Conservation (phyloP, 1,140 invertebrate genomes). For the Colletes latitarsis region DNA sequence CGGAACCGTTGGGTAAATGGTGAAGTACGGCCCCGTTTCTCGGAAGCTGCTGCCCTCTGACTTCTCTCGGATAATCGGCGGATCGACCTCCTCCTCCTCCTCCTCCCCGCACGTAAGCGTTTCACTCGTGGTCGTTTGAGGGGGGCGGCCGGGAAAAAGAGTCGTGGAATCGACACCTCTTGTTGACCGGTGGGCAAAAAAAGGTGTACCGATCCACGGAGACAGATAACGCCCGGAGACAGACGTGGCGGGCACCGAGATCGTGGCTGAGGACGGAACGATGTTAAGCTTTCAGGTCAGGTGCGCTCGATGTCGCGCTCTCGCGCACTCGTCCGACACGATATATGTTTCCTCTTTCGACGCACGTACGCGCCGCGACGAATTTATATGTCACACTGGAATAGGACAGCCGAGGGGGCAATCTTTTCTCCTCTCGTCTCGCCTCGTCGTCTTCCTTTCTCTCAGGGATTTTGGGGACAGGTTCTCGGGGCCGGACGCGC, state of each 20-base stretch:
- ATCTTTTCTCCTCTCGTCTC: conserved; percentile 52
- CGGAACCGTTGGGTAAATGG: conserved; percentile 33
- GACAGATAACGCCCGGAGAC: conserved; percentile 57
- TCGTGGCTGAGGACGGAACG: conserved; percentile 28
- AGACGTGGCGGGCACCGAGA: conserved; percentile 47
- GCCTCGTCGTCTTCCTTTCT: conserved; percentile 24
- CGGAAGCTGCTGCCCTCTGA: conserved; percentile 61
- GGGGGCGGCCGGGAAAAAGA: conserved; percentile 18
- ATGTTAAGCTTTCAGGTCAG: conserved; percentile 73
- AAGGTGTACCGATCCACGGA: conserved; percentile 63
- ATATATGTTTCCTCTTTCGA: conserved; percentile 71
- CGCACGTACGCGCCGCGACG: conserved; percentile 70
- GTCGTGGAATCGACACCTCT: conserved; percentile 61
- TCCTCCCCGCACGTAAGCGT: neutral
- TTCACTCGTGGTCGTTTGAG: no score
- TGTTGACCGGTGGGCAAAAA: conserved; percentile 50
- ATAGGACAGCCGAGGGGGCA: conserved; percentile 59
- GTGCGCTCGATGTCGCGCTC: conserved; percentile 68
- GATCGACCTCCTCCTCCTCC: conserved; percentile 14
- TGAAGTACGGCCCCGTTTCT: conserved; percentile 43
- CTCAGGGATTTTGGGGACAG: conserved; percentile 68
- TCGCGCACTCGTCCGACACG: conserved; percentile 60
- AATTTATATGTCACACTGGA: conserved; percentile 73
- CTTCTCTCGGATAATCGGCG: conserved; percentile 51
- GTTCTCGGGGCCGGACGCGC: conserved; percentile 56